These are phyloP conservation scores for Endomychus coccineus DNA, from an alignment of 2,888 invertebrate species.

Conservation along the genomic window DNA sequence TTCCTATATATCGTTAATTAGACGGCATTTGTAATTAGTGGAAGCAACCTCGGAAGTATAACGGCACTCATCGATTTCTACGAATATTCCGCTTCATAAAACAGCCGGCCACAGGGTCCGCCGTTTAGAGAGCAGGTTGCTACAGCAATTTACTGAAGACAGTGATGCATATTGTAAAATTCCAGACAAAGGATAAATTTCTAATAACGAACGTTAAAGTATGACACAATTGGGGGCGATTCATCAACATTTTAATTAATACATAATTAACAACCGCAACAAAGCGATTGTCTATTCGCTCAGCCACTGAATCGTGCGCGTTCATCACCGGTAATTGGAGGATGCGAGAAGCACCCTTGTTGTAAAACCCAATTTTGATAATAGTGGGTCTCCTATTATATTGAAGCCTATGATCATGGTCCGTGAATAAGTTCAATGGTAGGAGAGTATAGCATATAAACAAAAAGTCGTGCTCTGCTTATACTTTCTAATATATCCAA, in stretches of 20 bases:
- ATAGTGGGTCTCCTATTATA: no score
- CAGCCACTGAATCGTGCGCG: no score
- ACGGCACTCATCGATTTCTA: conserved; percentile 38
- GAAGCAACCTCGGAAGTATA: no score
- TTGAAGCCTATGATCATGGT: no score
- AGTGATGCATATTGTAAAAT: conserved; percentile 34
- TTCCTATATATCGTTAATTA: conserved; percentile 45
- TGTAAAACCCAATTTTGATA: no score
- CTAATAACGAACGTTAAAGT: conserved; percentile 37
- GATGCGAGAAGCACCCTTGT: no score
- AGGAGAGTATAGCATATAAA: no score
- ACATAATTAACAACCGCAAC: conserved; percentile 41
- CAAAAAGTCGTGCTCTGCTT: no score
- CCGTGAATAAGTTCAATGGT: no score
- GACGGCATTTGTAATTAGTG: conserved; percentile 43
- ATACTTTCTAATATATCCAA: no score
- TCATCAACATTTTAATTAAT: conserved; percentile 43
- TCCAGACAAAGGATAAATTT: conserved; percentile 39
- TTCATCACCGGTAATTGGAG: no score
- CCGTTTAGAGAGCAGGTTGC: background rate
- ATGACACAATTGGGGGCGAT: conserved; percentile 39
- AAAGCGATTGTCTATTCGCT: conserved; percentile 40
- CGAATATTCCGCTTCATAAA: conserved; percentile 39
- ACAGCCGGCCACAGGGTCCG: conserved; percentile 29
- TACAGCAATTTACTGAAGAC: conserved; percentile 22